These are phyloP conservation scores for Lepilemur ruficaudatus DNA, from an alignment of 2,797 vertebrate genomes.

Conservation along the genomic window DNA sequence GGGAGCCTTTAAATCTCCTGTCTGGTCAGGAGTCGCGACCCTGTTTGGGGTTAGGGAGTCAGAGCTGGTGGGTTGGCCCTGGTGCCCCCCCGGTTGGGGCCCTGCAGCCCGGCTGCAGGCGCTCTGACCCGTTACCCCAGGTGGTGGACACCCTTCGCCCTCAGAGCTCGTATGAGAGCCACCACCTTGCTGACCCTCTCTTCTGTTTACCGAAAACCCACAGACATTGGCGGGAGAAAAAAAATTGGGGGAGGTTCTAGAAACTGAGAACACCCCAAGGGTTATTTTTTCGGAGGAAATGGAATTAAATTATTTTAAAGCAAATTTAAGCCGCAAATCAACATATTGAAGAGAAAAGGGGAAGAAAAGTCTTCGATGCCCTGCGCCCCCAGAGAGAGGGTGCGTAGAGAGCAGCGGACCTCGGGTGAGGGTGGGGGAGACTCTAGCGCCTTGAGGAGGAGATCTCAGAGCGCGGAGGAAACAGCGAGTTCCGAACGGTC, in stretches of 20 bases:
- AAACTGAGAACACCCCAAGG: background rate
- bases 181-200: background rate
- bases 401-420: background rate
- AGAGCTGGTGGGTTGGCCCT: background rate
- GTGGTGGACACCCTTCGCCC: background rate
- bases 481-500: background rate
- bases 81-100: background rate
- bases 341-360: background rate
- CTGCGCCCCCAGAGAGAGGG: background rate
- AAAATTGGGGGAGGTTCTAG: background rate
- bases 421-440: too few species aligned
- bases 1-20: background rate
- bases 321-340: background rate
- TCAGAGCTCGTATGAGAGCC: background rate
- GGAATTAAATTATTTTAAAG: slow-evolving; percentile 18
- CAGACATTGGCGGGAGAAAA: background rate
- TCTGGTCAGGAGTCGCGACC: background rate
- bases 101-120: background rate
- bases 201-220: background rate
- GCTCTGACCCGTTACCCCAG: fast-evolving
- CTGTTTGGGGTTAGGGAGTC: background rate
- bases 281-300: background rate
- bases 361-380: background rate
- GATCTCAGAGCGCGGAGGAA: background rate
- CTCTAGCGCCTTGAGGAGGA: background rate